A percentile compares a stretch with the other conserved stretches of the same genome.
phyloP scores from a whole-genome alignment of 2,113 vertebrate genomes.

The Thinocorus orbignyianus region DNA sequence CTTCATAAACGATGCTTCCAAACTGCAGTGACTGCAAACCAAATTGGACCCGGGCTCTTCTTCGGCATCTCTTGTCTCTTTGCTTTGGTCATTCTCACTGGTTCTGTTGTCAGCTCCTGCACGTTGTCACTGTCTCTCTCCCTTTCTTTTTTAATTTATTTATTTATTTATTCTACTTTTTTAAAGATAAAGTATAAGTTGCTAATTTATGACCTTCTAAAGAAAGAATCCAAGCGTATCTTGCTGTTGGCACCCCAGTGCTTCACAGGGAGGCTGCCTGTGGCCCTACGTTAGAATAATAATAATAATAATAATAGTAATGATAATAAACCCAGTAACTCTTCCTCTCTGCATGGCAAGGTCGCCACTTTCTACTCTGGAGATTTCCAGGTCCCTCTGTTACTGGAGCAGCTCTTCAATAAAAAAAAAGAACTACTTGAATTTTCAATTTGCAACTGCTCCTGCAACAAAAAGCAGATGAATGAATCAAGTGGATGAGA shows the following conservation, averaged over 20 bases:
- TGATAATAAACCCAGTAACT: conserved; percentile 6
- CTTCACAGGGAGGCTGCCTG: conserved; percentile 35
- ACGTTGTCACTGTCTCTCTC: background rate
- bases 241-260: conserved; percentile 36
- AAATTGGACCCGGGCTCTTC: conserved; percentile 43
- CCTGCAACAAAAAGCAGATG: background rate
- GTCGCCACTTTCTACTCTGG: conserved; percentile 16
- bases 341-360: conserved; percentile 54
- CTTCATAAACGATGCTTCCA: conserved; percentile 53
- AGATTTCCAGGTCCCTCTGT: background rate
- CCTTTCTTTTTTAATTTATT: conserved; percentile 8
- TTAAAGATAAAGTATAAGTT: conserved; percentile 18
- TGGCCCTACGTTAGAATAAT: background rate
- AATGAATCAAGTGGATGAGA: too few relatives aligned
- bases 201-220: conserved; percentile 57
- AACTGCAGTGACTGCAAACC: conserved; percentile 54
- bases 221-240: background rate
- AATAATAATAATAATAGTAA: background rate
- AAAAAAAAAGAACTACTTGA: background rate
- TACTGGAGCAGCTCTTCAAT: background rate
- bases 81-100: conserved; percentile 37
- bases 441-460: background rate
- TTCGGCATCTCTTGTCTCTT: conserved; percentile 32
- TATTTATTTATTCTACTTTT: conserved; percentile 57
- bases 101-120: conserved; percentile 29